Percentiles rank a stretch among this genome's conserved stretches.
Evolutionary conservation across 2,888 invertebrate species (phyloP).

Genomic region (Calephelis perditalis): DNA sequence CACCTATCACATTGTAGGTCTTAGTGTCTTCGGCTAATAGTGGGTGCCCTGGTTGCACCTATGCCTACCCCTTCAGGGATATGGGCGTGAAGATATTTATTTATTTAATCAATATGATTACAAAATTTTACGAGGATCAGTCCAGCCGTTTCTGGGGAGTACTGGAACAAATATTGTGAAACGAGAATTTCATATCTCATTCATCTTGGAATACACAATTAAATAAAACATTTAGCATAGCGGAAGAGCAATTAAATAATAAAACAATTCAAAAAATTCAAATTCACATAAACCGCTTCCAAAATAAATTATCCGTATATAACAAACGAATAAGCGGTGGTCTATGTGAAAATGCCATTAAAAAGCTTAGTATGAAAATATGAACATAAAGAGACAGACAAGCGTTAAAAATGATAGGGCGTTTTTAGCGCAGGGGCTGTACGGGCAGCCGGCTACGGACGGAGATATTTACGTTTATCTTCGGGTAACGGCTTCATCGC

Average conservation of each 20-base stretch:
- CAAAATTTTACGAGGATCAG: too few species aligned
- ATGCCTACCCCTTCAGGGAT: too few species aligned
- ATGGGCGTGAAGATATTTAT: too few species aligned
- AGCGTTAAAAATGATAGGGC: conserved; percentile 34
- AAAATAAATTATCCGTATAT: neutral
- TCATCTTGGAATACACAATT: too few species aligned
- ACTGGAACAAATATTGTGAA: too few species aligned
- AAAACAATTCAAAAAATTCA: neutral
- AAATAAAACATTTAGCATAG: too few species aligned
- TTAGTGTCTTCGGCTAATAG: too few species aligned
- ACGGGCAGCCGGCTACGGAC: conserved; percentile 51
- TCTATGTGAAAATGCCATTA: neutral
- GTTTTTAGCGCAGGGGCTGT: conserved; percentile 33
- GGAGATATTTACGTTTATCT: conserved; percentile 77
- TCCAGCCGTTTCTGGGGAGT: too few species aligned
- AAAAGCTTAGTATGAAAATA: conserved; percentile 14
- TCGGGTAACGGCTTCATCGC: conserved; percentile 77
- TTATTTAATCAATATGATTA: too few species aligned
- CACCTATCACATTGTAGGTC: too few species aligned
- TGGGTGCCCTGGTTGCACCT: too few species aligned
- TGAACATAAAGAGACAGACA: conserved; percentile 38
- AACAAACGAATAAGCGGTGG: neutral
- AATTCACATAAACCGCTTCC: neutral
- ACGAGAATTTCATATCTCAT: too few species aligned
- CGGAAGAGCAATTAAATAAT: neutral